Evolutionary conservation across 2,797 vertebrate genomes (phyloP), one percentile per base, ranked within the genome.

Genomic region (Scolopax bukidnonensis): DNA sequence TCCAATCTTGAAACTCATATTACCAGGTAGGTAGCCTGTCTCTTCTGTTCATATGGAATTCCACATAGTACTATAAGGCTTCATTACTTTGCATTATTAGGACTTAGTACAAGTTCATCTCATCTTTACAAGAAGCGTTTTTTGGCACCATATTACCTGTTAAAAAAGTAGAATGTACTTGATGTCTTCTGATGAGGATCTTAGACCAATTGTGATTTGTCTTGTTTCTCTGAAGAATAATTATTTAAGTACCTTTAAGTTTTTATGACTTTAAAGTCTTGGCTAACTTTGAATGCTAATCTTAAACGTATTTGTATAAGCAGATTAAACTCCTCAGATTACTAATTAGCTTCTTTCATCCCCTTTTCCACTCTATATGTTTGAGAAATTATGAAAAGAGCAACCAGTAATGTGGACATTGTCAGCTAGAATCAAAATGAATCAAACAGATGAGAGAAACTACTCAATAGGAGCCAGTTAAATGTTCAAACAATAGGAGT

Each of bases 331-430:
- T 95, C 92, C 56, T 93, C 36, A 94, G 95, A 97, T 97, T 98
- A 97, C 96, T 98, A 96, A 98, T 98, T 97, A 97, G 90, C 94
- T 96, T 94, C 82, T 92, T 96, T 92, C 79, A 91, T 91, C 51
- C 90, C 92, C 84, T 96, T 96, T 93, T 94, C 92, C 68, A 93
- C 93, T 95, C 85, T 93, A 70, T 95, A 96, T 87, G 88, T 97
- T 98, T 98, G 97, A 98, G 96, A 98, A 98, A 98, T 97, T 97
- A 97, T 97, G 85, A 96, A 97, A 97, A 96, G 97, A 98, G 95
- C 93, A 95, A 91, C 95, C 94, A 94, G 96, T 97, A 98, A 97
- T 91, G 83, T 87, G 91, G 95, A 97, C 20, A 92, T 93, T 98
- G 97, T 98, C 97, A 98, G 96, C 84, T 97, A 96, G 92, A 97